Conservation (phyloP, 2,888 invertebrate species). For the Dolichomitus sp. region DNA sequence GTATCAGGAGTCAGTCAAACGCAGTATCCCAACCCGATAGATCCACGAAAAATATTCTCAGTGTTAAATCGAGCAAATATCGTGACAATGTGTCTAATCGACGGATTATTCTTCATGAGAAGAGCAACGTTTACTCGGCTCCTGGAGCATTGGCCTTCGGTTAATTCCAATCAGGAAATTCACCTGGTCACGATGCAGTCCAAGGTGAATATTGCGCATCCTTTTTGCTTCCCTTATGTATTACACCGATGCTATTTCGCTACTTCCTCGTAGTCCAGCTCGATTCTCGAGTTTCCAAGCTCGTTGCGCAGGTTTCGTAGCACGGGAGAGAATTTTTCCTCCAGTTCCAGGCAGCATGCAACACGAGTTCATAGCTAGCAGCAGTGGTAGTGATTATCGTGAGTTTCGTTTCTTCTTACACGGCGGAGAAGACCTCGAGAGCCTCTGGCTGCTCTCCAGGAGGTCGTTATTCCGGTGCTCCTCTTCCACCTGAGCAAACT, state of each 20-base stretch:
- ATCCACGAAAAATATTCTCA: neutral
- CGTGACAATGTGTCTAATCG: slow-evolving; percentile 23
- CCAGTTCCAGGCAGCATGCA: slow-evolving; percentile 16
- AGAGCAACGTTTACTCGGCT: neutral
- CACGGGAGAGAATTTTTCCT: slow-evolving; percentile 28
- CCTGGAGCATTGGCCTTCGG: slow-evolving; percentile 34
- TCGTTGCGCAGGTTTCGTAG: neutral
- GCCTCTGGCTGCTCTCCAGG: slow-evolving; percentile 68
- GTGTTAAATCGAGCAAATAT: neutral
- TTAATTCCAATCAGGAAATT: slow-evolving; percentile 40
- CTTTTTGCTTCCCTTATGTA: slow-evolving; percentile 29
- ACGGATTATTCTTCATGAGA: slow-evolving; percentile 24
- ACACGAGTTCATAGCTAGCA: slow-evolving; percentile 25
- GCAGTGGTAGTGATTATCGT: slow-evolving; percentile 56
- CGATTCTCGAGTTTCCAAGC: slow-evolving; percentile 50
- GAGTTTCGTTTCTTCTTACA: slow-evolving; percentile 60
- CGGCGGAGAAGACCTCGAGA: slow-evolving; percentile 47
- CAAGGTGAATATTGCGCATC: slow-evolving; percentile 40
- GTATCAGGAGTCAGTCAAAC: slow-evolving; percentile 57
- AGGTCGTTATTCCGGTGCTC: slow-evolving; percentile 64
- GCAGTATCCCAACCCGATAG: slow-evolving; percentile 15
- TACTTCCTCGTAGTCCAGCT: slow-evolving; percentile 43
- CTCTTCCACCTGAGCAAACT: slow-evolving; percentile 59
- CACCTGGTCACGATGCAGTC: slow-evolving; percentile 38
- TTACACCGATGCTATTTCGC: slow-evolving; percentile 47